A percentile compares a stretch with the other conserved stretches of the same genome.
Conservation (phyloP, 2,113 vertebrate genomes). For the Etia nguti region DNA sequence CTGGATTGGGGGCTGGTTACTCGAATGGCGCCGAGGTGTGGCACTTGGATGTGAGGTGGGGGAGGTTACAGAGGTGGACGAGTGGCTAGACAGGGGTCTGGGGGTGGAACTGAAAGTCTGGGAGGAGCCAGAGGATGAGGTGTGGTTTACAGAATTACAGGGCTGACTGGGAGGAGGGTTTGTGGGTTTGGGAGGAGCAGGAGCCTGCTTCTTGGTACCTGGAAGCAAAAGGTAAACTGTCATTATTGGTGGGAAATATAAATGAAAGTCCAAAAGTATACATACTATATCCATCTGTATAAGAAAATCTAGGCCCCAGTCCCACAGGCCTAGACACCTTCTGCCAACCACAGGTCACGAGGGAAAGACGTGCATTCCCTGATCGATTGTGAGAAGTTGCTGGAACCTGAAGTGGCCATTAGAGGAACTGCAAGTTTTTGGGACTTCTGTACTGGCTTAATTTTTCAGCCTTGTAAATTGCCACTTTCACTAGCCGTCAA, state of each 20-base stretch:
- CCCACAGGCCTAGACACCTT: not conserved
- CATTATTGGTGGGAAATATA: not conserved
- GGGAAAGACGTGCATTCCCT: not conserved
- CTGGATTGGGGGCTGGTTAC: constrained; percentile 83
- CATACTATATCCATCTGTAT: not conserved
- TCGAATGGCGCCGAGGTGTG: constrained; percentile 79
- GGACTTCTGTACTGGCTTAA: not conserved
- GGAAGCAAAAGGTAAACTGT: not conserved
- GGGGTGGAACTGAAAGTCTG: constrained; percentile 75
- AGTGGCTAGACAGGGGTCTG: constrained; percentile 74
- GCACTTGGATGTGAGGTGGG: constrained; percentile 65
- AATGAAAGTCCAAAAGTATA: not conserved
- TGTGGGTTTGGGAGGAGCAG: constrained; percentile 89
- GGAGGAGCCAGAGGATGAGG: constrained; percentile 63
- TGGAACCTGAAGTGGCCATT: not conserved
- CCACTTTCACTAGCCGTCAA: not conserved
- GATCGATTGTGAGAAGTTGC: not conserved
- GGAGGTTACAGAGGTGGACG: constrained; percentile 62
- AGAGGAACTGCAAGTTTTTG: not conserved
- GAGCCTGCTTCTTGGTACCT: constrained; percentile 94
- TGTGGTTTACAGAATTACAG: constrained; percentile 55
- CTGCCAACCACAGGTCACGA: not conserved
- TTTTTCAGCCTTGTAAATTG: not conserved
- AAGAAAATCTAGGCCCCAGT: not conserved
- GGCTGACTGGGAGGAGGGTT: constrained; percentile 84